These are phyloP conservation scores for Drosophila ohnishii DNA, from an alignment of 1,140 invertebrate species.

Conservation along the genomic window DNA sequence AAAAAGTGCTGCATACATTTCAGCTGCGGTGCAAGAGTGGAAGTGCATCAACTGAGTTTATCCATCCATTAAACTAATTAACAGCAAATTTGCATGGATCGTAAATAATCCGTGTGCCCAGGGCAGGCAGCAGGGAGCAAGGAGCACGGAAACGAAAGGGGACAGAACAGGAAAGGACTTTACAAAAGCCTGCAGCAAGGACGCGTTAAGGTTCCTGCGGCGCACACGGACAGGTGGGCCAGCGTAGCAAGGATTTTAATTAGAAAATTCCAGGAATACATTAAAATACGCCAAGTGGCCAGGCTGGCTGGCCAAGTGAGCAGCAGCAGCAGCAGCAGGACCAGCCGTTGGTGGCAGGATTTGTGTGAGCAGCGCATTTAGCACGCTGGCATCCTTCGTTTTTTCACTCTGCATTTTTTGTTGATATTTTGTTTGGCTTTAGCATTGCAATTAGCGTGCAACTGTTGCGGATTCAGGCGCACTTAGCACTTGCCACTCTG, in stretches of 20 bases:
- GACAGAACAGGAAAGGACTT: conserved; percentile 9
- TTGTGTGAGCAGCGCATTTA: conserved; percentile 66
- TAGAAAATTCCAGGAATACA: conserved; percentile 79
- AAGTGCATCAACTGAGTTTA: conserved; percentile 78
- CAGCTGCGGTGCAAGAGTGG: conserved; percentile 30
- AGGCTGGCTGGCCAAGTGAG: conserved; percentile 27
- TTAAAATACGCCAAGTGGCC: conserved; percentile 67
- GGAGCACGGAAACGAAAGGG: neutral
- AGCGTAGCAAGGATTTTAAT: conserved; percentile 71
- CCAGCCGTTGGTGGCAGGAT: conserved; percentile 42
- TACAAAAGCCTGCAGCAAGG: conserved; percentile 48
- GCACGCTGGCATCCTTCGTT: conserved; percentile 46
- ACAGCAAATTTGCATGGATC: conserved; percentile 82
- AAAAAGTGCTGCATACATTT: conserved; percentile 52
- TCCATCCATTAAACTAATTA: conserved; percentile 82
- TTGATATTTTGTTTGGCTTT: conserved; percentile 72
- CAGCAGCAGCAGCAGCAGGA: conserved; percentile 22
- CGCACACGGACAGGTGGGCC: conserved; percentile 51
- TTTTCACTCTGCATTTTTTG: conserved; percentile 38
- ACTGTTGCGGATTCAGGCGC: conserved; percentile 53
- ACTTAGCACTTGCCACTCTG: conserved; percentile 50
- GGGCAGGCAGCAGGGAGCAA: conserved; percentile 3
- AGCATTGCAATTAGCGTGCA: conserved; percentile 72
- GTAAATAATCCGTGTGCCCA: conserved; percentile 76
- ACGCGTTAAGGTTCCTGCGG: conserved; percentile 47